Percentiles rank a stretch among this genome's conserved stretches.
phyloP scores from a whole-genome alignment of 2,888 invertebrate genomes.

The Sympetrum striolatum region DNA sequence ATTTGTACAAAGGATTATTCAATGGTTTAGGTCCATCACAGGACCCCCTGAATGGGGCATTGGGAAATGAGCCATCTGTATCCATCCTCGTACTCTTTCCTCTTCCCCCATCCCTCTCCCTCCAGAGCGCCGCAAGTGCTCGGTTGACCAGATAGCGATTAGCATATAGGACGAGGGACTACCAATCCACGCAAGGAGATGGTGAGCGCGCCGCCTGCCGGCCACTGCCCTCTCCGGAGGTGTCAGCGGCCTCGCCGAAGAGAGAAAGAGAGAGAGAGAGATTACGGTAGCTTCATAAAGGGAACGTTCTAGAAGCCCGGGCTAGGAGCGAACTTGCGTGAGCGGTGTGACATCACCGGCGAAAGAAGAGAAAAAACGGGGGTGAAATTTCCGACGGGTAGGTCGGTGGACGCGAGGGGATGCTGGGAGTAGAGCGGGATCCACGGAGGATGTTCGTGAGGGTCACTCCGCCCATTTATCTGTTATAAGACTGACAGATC shows the following conservation, averaged over 20 bases:
- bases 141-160: constrained; percentile 39
- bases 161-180: constrained; percentile 15
- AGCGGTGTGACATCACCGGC: not conserved
- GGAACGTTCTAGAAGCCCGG: not conserved
- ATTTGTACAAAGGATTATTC: too few relatives aligned
- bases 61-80: not conserved
- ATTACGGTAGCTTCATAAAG: constrained; percentile 20
- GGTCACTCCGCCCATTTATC: too few relatives aligned
- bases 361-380: not conserved
- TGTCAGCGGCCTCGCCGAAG: constrained; percentile 25
- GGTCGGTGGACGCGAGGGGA: too few relatives aligned
- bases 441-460: too few relatives aligned
- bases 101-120: not conserved
- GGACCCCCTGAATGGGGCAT: not conserved
- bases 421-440: too few relatives aligned
- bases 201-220: not conserved
- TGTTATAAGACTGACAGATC: too few relatives aligned
- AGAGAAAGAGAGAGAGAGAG: not conserved
- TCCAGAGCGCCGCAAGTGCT: not conserved
- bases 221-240: constrained; percentile 35
- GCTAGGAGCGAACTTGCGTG: not conserved
- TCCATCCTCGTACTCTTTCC: not conserved
- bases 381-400: not conserved
- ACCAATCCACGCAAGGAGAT: not conserved
- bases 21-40: too few relatives aligned